Conservation (phyloP, 2,797 vertebrate genomes). For the Echiichthys vipera region DNA sequence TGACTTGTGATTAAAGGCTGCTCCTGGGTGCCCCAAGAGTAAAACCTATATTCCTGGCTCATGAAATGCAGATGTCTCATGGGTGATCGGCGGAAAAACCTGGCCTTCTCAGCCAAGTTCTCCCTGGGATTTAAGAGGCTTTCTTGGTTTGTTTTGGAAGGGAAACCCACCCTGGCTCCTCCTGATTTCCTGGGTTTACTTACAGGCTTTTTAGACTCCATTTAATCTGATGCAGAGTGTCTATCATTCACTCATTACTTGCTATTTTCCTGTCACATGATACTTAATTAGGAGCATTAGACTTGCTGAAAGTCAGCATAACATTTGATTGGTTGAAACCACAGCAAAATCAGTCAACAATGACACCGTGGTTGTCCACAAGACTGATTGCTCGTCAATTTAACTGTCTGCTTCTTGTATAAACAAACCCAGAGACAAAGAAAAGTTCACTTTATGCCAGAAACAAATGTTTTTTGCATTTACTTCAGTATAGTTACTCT, state of each 20-base stretch:
- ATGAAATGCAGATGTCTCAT: constrained; percentile 65
- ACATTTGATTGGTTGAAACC: constrained; percentile 17
- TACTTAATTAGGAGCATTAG: constrained; percentile 15
- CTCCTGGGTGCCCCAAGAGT: constrained; percentile 38
- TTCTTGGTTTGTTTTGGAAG: constrained; percentile 55
- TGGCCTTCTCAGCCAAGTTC: constrained; percentile 14
- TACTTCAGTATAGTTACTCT: neutral
- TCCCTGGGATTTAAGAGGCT: constrained; percentile 48
- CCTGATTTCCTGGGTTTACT: constrained; percentile 8
- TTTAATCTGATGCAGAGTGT: constrained; percentile 16
- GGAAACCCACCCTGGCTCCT: constrained; percentile 41
- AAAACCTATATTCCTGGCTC: constrained; percentile 51
- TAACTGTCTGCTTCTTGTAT: neutral
- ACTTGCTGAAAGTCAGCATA: neutral
- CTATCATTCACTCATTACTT: constrained; percentile 30
- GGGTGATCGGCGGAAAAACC: constrained; percentile 44
- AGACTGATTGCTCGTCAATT: neutral
- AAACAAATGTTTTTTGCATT: neutral
- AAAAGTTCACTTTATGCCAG: neutral
- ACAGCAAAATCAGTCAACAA: neutral
- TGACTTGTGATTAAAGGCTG: constrained; percentile 64
- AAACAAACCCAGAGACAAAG: neutral
- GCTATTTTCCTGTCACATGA: constrained; percentile 10
- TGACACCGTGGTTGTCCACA: neutral
- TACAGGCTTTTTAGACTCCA: constrained; percentile 11